Base-by-base conservation (phyloP, 2,113 vertebrate genomes). In the Podocnemis expansa region DNA sequence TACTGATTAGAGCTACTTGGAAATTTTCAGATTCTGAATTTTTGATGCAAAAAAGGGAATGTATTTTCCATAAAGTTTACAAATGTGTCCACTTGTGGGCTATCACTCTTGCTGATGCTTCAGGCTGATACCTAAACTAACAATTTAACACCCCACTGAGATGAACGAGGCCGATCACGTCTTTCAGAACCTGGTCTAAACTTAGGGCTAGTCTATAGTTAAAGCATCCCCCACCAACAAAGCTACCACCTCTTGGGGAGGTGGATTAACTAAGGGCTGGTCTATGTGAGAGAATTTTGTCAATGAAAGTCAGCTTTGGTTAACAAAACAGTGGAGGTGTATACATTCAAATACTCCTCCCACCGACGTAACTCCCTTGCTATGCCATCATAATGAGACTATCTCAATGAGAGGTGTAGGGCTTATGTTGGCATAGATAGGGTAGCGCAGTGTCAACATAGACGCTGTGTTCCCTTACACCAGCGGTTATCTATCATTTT, bases 131-230 rank as follows among this genome's bases (percentile, higher is more conserved):
- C 51, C 83, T 52, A 97, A 91, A 91, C 93, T 89, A 80, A 85
- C 88, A 94, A 90, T 67, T 96, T 92, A 91, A 87, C 79, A 93
- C 93, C 52, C 82, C 4, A 81, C 10, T 58, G 76, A 95, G 86
- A 94, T 70, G 79, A 96, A 94, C 88, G 51, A 55, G 19, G 82
- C 89, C 47, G 82, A 93, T 90, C 60, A 79, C 87, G 22, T 29
- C 13, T 92, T 76, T 87, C 81, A 73, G 82, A 96, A 60, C 16
- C 16, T 63, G 16, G 7, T 16, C 60, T 63, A n/a, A 63, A 19
- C 31, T 31, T 63, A 60, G 58, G 58, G 13, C 27, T 63, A 8
- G 60, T 63, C 60, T 63, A 63, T 31, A n/a, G 27, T 31, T 51
- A 51, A 51, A 51, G 51, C 51, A 13, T 63, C 60, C n/a, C 31